These are phyloP conservation scores for Trachelus tabidus DNA, from an alignment of 2,888 invertebrate genomes.

Conservation along the genomic window DNA sequence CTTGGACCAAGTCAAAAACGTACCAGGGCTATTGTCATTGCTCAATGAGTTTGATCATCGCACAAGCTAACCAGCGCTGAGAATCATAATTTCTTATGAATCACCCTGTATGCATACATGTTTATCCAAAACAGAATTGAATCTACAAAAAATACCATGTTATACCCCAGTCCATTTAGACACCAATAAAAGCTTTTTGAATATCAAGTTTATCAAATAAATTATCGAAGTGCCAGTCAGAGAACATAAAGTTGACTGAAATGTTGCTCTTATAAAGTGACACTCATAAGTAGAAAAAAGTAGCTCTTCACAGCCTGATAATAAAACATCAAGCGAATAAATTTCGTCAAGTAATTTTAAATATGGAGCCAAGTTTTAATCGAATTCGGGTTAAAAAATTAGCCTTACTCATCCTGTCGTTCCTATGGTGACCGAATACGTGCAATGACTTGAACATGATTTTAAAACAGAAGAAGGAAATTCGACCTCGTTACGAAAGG, in stretches of 20 bases:
- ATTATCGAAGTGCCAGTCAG: not conserved
- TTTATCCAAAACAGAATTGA: not conserved
- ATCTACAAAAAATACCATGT: not conserved
- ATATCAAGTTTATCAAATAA: not conserved
- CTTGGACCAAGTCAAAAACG: not conserved
- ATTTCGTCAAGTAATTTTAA: too few species aligned
- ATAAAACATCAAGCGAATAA: too few species aligned
- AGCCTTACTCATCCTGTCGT: too few species aligned
- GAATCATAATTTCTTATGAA: not conserved
- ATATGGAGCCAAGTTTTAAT: not conserved
- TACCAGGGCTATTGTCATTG: not conserved
- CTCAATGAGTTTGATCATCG: not conserved
- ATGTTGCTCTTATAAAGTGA: not conserved
- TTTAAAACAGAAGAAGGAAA: not conserved
- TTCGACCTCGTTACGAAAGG: not conserved
- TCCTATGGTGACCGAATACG: not conserved
- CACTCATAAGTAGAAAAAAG: not conserved
- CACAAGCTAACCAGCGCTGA: not conserved
- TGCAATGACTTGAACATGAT: not conserved
- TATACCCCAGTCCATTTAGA: not conserved
- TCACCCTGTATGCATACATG: not conserved
- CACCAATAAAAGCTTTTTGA: not conserved
- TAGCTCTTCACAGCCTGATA: not conserved
- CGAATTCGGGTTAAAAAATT: not conserved
- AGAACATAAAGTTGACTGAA: not conserved